Evolutionary conservation across 1,140 invertebrate species (phyloP), one percentile per base, ranked within the genome.

Genomic region (Bombus soroeensis): DNA sequence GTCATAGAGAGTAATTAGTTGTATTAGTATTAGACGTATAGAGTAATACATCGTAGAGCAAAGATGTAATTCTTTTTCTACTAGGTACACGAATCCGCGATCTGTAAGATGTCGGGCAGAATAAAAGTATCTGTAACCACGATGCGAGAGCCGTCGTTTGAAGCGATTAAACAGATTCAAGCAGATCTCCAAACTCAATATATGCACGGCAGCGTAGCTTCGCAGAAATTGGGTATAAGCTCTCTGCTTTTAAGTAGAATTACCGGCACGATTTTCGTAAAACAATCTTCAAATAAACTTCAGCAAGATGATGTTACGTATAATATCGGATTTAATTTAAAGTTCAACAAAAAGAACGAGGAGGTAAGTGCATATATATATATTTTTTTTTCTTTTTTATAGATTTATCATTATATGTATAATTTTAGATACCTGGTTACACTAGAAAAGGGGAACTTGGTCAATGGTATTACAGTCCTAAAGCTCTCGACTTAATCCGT

Each of bases 261-360:
- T 28, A 99, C 98, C 1, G 98, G 98, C 2, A 96, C 96, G 8
- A 96, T 99, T 71, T 97, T 97, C 84, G 96, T 98, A 25, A 94
- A 95, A 12, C 89, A 1, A 95, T 95, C 83, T 12, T 79, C 47
- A 10, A 68, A 80, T 4, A 80, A 77, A 94, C 25, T n/a, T 53
- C 89, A 92, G 22, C 88, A 91, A 6, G 92, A 93, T 28, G 22
- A 89, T 12, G 80, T 93, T n/a, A 97, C 97, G 92, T 93, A 97
- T 39, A 99, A 99, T 93, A 96, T 99, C 47, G 99, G 99, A 1
- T 95, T 99, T 22, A 98, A 99, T 94, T 95, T 99, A 2, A 99
- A 99, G 94, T 98, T 98, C 90, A 98, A 97, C 77, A 98, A 98
- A 94, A 97, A 94, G 62, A 97, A 97, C 88, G 95, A 96, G 93